Base-by-base conservation (phyloP, 2,113 vertebrate species). In the Dicentrarchus labrax region DNA sequence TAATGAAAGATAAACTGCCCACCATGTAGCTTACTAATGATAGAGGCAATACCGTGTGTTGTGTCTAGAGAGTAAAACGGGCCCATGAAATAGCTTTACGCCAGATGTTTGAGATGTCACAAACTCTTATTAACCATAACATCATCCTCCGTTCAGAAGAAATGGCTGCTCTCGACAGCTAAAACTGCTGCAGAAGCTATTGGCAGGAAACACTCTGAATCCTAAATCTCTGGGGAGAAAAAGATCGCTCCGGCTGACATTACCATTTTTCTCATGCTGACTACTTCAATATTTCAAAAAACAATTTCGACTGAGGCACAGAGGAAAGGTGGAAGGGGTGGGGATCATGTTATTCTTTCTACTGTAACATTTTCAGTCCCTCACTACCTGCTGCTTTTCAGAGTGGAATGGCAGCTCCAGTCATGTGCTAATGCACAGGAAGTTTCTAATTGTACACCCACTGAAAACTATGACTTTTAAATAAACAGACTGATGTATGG, bases 301-400 rank as follows among this genome's bases (percentile, higher is more conserved):
- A 78, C 74, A 48, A 86, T 78, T 85, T 82, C 10, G 8, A 64
- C 74, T 45, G 56, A 67, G 70, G 53, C 47, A 43, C 47, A 77
- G 82, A 93, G 90, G 92, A 91, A 91, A 74, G 90, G 92, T 91
- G 94, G 90, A 93, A 94, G 80, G 91, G 90, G 78, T 85, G 91
- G 45, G 84, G 87, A 67, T 75, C 21, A 0, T 38, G 64, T 89
- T 83, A 86, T 93, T 93, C 77, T 89, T 89, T 70, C 81, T 87
- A 50, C 47, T 43, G 51, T 62, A 76, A 79, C 78, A 80, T 88
- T 93, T 90, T 88, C 84, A 87, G 83, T 83, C 73, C 70, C 73
- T 91, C 61, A 65, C 57, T 85, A 89, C 83, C 90, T 83, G 80
- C 80, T 57, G 78, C 83, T 60, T 85, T 91, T 82, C 66, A 84